Evolutionary conservation across 2,888 invertebrate genomes (phyloP).

Genomic region (Cosmia pyralina): DNA sequence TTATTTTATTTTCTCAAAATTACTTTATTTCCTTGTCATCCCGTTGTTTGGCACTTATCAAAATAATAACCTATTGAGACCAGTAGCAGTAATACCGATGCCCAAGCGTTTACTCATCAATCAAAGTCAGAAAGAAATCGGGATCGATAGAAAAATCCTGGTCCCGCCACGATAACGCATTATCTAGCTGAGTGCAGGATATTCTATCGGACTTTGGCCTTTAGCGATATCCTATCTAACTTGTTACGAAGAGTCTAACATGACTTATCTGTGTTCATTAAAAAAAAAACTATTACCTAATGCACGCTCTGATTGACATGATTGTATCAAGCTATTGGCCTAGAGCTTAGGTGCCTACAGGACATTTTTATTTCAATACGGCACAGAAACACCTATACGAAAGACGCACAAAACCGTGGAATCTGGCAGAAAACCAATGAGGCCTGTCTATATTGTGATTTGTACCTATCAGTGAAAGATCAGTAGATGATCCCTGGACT

Average conservation of each 20-base stretch:
- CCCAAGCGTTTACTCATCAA: slow-evolving; percentile 12
- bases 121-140: not conserved
- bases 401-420: not conserved
- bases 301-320: not conserved
- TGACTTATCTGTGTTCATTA: slow-evolving; percentile 2
- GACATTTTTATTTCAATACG: not conserved
- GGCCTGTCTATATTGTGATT: too few relatives aligned
- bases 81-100: not conserved
- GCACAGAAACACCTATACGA: not conserved
- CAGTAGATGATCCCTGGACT: not conserved
- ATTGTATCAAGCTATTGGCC: not conserved
- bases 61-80: slow-evolving; percentile 1
- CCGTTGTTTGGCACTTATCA: not conserved
- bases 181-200: slow-evolving; percentile 43
- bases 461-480: not conserved
- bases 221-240: slow-evolving; percentile 43
- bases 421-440: not conserved
- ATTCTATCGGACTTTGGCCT: slow-evolving; percentile 28
- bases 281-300: slow-evolving; percentile 1
- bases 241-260: slow-evolving; percentile 13
- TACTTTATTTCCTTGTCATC: not conserved
- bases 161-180: slow-evolving; percentile 22
- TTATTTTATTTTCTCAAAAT: not conserved
- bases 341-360: not conserved
- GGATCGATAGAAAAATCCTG: slow-evolving; percentile 10